A percentile compares a stretch with the other conserved stretches of the same genome.
Evolutionary conservation across 1,140 invertebrate genomes (phyloP).

Genomic region (Cryptotermes secundus): DNA sequence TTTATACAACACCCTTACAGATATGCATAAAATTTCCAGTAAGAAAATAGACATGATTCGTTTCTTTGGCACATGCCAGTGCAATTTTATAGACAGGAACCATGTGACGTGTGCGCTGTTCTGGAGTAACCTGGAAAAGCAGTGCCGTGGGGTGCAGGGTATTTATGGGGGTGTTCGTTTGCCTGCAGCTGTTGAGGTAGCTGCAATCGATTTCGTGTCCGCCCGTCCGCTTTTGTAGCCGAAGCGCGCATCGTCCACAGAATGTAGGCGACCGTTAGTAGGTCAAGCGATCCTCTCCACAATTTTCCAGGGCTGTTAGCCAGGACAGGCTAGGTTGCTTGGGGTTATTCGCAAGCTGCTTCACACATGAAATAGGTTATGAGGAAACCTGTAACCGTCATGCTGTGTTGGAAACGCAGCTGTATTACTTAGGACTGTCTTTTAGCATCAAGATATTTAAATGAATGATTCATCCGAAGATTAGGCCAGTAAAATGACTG

Average conservation of each 20-base stretch:
- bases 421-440: too few species aligned
- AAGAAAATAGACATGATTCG: too few species aligned
- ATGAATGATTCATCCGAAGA: too few species aligned
- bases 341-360: not conserved
- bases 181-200: not conserved
- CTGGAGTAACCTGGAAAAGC: not conserved
- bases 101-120: not conserved
- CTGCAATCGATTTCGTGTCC: not conserved
- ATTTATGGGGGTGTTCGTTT: not conserved
- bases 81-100: too few species aligned
- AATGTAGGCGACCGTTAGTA: slow-evolving; percentile 8
- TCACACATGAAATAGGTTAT: too few species aligned
- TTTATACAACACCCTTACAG: too few species aligned
- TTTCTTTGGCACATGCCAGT: not conserved
- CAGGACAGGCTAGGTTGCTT: not conserved
- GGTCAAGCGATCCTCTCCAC: not conserved
- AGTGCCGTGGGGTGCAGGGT: not conserved
- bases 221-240: not conserved
- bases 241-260: not conserved
- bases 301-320: not conserved
- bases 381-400: too few species aligned
- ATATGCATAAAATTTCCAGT: too few species aligned
- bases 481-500: too few species aligned
- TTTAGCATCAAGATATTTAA: too few species aligned
- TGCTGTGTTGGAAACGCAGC: too few species aligned